phyloP scores from a whole-genome alignment of 2,888 invertebrate species.

The Sylvicola cinctus region DNA sequence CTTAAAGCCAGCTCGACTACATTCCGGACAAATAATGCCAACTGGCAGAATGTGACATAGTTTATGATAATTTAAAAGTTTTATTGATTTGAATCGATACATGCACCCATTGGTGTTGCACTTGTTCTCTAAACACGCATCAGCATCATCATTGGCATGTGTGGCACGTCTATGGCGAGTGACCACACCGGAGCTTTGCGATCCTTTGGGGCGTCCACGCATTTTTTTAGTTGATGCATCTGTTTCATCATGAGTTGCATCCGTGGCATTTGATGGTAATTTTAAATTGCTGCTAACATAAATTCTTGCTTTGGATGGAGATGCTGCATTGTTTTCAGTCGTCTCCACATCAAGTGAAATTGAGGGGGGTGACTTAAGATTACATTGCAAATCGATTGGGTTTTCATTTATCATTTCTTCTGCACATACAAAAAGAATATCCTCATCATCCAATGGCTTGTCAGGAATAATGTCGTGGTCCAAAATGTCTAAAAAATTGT shows the following conservation, averaged over 20 bases:
- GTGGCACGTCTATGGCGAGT: constrained; percentile 11
- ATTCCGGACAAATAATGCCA: constrained; percentile 40
- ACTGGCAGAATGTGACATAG: constrained; percentile 20
- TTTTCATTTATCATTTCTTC: constrained; percentile 10
- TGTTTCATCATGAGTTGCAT: background rate
- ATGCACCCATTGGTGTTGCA: background rate
- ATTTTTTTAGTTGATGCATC: constrained; percentile 7
- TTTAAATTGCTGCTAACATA: constrained; percentile 22
- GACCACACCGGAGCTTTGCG: constrained; percentile 17
- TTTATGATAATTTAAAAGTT: constrained; percentile 14
- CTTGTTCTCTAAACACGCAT: background rate
- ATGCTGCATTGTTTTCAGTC: background rate
- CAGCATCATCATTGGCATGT: background rate
- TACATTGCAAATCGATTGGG: background rate
- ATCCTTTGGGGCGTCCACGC: constrained; percentile 21
- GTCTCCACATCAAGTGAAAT: background rate
- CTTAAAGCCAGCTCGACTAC: constrained; percentile 28
- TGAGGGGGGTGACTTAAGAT: background rate
- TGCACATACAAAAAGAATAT: constrained; percentile 11
- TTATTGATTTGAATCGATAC: background rate
- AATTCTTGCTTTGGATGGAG: constrained; percentile 16
- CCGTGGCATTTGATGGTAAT: constrained; percentile 5
- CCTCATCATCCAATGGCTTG: constrained; percentile 7
- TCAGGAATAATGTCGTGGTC: no score
- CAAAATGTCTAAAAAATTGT: background rate